Evolutionary conservation across 1,140 invertebrate species (phyloP), one percentile per base, ranked within the genome.

Genomic region (Varroa destructor): DNA sequence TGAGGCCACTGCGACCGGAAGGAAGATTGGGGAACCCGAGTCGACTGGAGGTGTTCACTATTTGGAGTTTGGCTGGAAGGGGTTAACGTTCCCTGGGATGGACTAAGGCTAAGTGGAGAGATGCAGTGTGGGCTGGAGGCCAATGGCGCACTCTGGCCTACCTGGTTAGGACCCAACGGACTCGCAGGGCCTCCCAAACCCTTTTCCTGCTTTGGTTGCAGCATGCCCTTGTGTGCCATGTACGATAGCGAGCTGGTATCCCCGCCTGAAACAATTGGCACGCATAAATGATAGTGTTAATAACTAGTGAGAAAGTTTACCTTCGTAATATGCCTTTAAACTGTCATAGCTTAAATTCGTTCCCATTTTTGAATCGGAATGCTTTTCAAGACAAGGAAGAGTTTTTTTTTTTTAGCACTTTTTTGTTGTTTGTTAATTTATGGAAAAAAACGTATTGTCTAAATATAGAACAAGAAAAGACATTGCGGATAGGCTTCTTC

Each of bases 191-290:
- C 61, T 37, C 61, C 61, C 12, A 67, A 46, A 67, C 61, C 61
- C 61, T 67, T 67, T 67, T 67, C 61, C 61, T 12, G 10, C 37
- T 67, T 67, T 5, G 61, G 61, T 67, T 67, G 61, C 40, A 67
- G 37, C 61, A 67, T 67, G 61, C 61, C 61, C 61, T 67, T 67
- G 61, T 67, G 61, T 46, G 61, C 61, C 61, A 67, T 67, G 61
- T 67, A 67, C 61, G 61, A 67, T 37, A 67, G 46, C 37, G 61
- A 67, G 61, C 61, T 67, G 61, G 61, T 40, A 40, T 67, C 61
- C 8, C 46, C 46, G 61, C 61, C 61, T 67, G 61, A 14, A 40
- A 37, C 14, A 12, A 51, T 51, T 51, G 46, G 25, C 25, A 25
- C 25, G 25, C 25, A 25, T 25, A 25, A 25, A 25, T 25, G 25